These are phyloP conservation scores for Drosophila quadrilineata DNA, from an alignment of 1,140 invertebrate genomes.

Conservation along the genomic window DNA sequence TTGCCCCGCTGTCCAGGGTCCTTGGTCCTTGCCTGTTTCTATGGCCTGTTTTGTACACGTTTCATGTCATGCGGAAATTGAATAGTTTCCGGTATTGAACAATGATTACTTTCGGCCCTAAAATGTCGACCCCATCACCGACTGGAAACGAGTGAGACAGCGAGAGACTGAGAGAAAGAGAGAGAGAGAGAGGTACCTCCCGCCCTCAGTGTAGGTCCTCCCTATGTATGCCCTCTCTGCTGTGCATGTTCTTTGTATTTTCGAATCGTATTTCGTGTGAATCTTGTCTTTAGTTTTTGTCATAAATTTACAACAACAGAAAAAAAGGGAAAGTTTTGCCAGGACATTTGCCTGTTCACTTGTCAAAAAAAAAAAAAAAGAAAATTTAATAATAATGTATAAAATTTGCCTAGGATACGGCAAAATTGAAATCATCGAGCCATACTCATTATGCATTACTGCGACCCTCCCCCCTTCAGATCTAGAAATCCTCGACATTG, in stretches of 20 bases:
- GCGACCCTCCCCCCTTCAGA: too few relatives aligned
- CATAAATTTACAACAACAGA: slow-evolving; percentile 42
- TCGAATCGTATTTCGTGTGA: not conserved
- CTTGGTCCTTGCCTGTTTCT: too few relatives aligned
- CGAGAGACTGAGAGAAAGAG: too few relatives aligned
- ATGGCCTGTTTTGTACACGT: slow-evolving; percentile 47
- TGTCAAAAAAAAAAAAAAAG: too few relatives aligned
- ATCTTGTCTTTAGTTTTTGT: slow-evolving; percentile 11
- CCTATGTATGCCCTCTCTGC: not conserved
- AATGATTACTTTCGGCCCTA: slow-evolving; percentile 65
- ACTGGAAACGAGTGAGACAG: slow-evolving; percentile 9
- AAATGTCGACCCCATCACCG: slow-evolving; percentile 36
- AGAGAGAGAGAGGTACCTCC: too few relatives aligned
- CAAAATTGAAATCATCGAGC: slow-evolving; percentile 62
- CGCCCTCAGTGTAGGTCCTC: not conserved
- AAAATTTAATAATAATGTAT: not conserved
- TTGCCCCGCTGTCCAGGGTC: too few relatives aligned
- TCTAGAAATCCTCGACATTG: slow-evolving; percentile 21
- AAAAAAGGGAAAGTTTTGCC: slow-evolving; percentile 23
- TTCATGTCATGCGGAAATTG: slow-evolving; percentile 77
- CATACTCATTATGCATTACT: slow-evolving; percentile 44
- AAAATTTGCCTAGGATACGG: too few relatives aligned
- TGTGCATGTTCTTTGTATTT: not conserved
- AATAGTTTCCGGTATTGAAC: slow-evolving; percentile 79
- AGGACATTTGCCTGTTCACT: slow-evolving; percentile 29